Conservation (phyloP, 2,113 vertebrate species). For the Camarhynchus parvulus region DNA sequence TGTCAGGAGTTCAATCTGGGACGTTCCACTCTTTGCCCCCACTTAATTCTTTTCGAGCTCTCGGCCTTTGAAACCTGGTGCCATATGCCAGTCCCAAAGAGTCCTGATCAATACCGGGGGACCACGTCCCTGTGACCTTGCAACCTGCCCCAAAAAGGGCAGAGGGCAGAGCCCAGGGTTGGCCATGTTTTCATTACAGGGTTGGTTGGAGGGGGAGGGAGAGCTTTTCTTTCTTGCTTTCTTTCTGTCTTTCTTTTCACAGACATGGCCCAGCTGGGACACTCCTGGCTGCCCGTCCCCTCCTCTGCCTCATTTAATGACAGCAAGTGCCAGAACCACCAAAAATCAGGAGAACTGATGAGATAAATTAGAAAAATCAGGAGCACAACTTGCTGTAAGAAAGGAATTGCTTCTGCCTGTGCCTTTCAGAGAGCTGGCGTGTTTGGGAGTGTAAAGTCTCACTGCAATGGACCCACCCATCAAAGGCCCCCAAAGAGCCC, state of each 20-base stretch:
- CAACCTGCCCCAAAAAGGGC: conserved; percentile 32
- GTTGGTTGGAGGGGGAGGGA: conserved; percentile 39
- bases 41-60: conserved; percentile 57
- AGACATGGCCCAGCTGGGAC: not conserved
- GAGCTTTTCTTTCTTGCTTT: not conserved
- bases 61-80: conserved; percentile 37
- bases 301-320: not conserved
- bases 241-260: conserved; percentile 28
- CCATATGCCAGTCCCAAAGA: conserved; percentile 48
- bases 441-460: not conserved
- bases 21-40: conserved; percentile 66
- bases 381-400: not conserved
- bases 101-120: not conserved
- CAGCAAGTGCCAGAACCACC: not conserved
- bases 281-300: not conserved
- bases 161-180: not conserved
- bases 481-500: not conserved
- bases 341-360: not conserved
- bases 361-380: not conserved
- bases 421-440: not conserved
- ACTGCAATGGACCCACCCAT: fast-evolving
- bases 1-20: conserved; percentile 67
- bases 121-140: conserved; percentile 18
- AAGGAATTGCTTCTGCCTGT: not conserved
- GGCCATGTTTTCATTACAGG: not conserved